A percentile compares a stretch with the other conserved stretches of the same genome.
Evolutionary conservation across 2,113 vertebrate species (phyloP).

Genomic region (Sapajus apella): DNA sequence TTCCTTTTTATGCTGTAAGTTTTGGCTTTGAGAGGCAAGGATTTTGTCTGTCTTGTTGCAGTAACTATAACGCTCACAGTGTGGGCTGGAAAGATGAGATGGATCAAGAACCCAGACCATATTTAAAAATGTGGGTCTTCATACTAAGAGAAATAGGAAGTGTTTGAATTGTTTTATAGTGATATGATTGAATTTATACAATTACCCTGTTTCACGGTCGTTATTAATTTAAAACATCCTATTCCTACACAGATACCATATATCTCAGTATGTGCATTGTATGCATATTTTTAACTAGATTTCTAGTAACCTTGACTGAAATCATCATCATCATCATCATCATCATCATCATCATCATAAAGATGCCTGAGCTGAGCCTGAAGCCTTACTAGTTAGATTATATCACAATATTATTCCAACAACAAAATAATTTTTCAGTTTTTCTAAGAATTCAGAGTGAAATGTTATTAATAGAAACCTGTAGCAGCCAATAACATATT

Average conservation of each 20-base stretch:
- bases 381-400: background rate
- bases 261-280: background rate
- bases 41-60: background rate
- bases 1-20: background rate
- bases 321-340: background rate
- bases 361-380: background rate
- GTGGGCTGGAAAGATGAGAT: background rate
- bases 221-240: background rate
- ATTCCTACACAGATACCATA: background rate
- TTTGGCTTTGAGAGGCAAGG: background rate
- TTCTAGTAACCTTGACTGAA: background rate
- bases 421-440: background rate
- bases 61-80: background rate
- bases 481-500: background rate
- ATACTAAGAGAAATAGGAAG: background rate
- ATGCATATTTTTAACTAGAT: background rate
- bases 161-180: background rate
- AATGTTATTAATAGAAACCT: constrained; percentile 31
- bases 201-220: background rate
- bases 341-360: background rate
- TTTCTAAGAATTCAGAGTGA: background rate
- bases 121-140: background rate
- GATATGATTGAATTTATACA: background rate
- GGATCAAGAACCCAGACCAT: background rate
- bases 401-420: background rate